A percentile compares a stretch with the other conserved stretches of the same genome.
Conservation (phyloP, 2,113 vertebrate species). For the Cololabis saira region DNA sequence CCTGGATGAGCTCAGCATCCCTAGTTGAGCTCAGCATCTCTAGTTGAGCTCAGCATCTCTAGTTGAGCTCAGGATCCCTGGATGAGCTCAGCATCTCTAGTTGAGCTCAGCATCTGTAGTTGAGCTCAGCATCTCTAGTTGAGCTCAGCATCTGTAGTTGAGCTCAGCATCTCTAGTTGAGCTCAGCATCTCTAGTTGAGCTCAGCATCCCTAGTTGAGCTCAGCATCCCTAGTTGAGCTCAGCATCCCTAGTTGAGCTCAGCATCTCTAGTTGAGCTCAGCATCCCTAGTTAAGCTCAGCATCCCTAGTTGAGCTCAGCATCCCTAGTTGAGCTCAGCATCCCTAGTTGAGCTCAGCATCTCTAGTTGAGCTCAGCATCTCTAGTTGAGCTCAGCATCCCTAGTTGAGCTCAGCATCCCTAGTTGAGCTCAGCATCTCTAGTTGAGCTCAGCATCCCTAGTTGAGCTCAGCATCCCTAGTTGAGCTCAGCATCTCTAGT, state of each 20-base stretch:
- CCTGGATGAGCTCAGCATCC: slow-evolving; percentile 35
- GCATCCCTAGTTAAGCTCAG: no score
- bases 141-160: slow-evolving; percentile 67
- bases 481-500: no score
- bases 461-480: slow-evolving; percentile 64
- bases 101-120: no score
- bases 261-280: no score
- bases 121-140: no score
- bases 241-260: slow-evolving; percentile 7
- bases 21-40: slow-evolving; percentile 58
- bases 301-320: slow-evolving; percentile 28
- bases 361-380: no score
- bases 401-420: slow-evolving; percentile 59
- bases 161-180: no score
- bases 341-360: slow-evolving; percentile 44
- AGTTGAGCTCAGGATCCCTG: no score
- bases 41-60: no score
- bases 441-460: no score
- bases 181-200: slow-evolving; percentile 73
- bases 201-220: neutral
- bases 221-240: slow-evolving; percentile 75
- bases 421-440: no score
- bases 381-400: no score
- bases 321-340: slow-evolving; percentile 65
- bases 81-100: slow-evolving; percentile 64